Evolutionary conservation across 2,113 vertebrate species (phyloP), one percentile per base, ranked within the genome.

Genomic region (Nematolebias whitei): DNA sequence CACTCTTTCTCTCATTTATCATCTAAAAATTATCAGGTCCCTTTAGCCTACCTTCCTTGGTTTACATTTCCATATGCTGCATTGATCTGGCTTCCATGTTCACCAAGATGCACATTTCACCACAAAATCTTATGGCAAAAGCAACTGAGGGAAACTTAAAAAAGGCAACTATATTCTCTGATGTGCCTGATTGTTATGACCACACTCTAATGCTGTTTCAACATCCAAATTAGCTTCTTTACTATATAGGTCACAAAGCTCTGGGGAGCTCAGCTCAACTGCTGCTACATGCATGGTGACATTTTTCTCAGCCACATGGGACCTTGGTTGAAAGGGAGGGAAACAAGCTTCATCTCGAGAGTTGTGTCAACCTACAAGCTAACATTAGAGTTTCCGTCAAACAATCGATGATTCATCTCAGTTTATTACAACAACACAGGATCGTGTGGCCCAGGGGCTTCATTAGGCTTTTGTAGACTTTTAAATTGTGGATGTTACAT

Each of bases 181-280:
- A 45, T 56, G 57, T 47, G 52, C 18, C 12, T 69, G 45, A 71
- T 69, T 74, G 71, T 69, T 65, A 57, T 77, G 76, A 55, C 76
- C 80, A 74, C 74, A 68, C 71, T 71, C 52, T 10, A 40, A 71
- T 67, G 51, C 54, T 20, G 51, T 55, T 79, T 79, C 72, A 54
- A 80, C 47, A 76, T 82, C 63, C 60, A 86, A 78, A 86, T 76
- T 56, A 80, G 62, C n/a, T 18, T 26, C 53, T 87, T 70, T 71
- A 45, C 52, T 88, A 76, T 82, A 61, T 88, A 79, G 80, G 82
- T 75, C 82, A 82, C 49, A 7, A 45, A 63, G 62, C 82, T 85
- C 80, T 54, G 40, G 79, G 76, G 85, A 83, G 63, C 40, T 73
- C 19, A 23, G 58, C 59, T 78, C 56, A 66, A 72, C 73, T 63